These are phyloP conservation scores for Lanistes nyassanus DNA, from an alignment of 1,140 invertebrate species.

Conservation along the genomic window DNA sequence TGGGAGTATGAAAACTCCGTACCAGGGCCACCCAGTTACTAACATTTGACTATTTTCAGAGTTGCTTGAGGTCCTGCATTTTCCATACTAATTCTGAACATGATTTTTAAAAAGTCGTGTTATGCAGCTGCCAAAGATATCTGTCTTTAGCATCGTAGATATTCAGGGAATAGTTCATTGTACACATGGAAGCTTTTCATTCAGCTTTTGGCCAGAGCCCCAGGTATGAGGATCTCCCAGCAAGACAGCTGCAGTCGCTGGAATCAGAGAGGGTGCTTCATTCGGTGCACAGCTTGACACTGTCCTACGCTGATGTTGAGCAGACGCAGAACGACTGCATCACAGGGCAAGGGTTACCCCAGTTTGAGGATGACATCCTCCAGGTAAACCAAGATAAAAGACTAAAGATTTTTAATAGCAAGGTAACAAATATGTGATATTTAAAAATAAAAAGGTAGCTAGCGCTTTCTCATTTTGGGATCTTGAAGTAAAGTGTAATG, in stretches of 20 bases:
- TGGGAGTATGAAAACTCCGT: no score
- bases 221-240: conserved; percentile 33
- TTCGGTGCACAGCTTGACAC: conserved; percentile 35
- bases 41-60: no score
- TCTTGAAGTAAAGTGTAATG: neutral
- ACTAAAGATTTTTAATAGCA: neutral
- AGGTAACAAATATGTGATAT: neutral
- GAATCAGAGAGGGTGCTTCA: conserved; percentile 48
- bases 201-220: conserved; percentile 27
- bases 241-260: conserved; percentile 31
- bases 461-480: no score
- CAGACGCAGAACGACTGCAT: neutral
- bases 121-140: no score
- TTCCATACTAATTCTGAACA: no score
- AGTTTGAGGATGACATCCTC: conserved; percentile 9
- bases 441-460: neutral
- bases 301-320: conserved; percentile 26
- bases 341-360: conserved; percentile 11
- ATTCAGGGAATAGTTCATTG: no score
- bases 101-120: no score
- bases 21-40: no score
- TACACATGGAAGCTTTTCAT: no score
- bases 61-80: no score
- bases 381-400: conserved; percentile 20
- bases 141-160: no score